Conservation (phyloP, 2,113 vertebrate genomes). For the Sebastes schlegelii region DNA sequence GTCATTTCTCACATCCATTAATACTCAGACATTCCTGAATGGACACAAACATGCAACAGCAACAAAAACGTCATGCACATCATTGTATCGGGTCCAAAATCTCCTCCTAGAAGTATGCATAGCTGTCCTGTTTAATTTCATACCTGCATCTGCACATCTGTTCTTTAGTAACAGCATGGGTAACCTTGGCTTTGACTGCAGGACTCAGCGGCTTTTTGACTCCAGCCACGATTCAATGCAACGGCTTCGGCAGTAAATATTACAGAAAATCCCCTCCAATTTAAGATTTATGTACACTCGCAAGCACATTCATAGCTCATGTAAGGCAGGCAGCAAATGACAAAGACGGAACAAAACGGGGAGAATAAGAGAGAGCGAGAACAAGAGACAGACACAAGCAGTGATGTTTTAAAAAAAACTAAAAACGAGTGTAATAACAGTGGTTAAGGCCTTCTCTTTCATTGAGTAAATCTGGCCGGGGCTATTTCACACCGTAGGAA, state of each 20-base stretch:
- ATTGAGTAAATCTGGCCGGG: slow-evolving; percentile 77
- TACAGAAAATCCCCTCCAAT: slow-evolving; percentile 32
- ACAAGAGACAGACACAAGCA: slow-evolving; percentile 50
- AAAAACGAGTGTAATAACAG: slow-evolving; percentile 81
- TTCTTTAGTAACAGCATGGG: slow-evolving; percentile 20
- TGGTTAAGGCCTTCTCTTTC: slow-evolving; percentile 78
- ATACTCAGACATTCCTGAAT: slow-evolving; percentile 5
- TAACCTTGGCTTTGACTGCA: slow-evolving; percentile 47
- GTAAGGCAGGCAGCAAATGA: slow-evolving; percentile 50
- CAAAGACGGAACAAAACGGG: slow-evolving; percentile 28
- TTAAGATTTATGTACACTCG: slow-evolving; percentile 41
- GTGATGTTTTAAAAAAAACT: slow-evolving; percentile 56
- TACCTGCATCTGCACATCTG: slow-evolving; percentile 42
- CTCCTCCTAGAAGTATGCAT: not conserved
- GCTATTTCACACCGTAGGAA: slow-evolving; percentile 84
- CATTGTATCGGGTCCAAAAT: not conserved
- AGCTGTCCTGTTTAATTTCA: slow-evolving; percentile 23
- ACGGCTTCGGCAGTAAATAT: slow-evolving; percentile 39
- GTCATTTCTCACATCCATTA: slow-evolving; percentile 24
- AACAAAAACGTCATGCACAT: not conserved
- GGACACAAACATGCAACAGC: not conserved
- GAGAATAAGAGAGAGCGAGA: slow-evolving; percentile 39
- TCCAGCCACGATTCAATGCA: slow-evolving; percentile 28
- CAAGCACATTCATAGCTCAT: slow-evolving; percentile 18
- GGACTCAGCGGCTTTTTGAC: slow-evolving; percentile 22